phyloP scores from a whole-genome alignment of 2,888 invertebrate genomes.

The Xiphydria camelus region DNA sequence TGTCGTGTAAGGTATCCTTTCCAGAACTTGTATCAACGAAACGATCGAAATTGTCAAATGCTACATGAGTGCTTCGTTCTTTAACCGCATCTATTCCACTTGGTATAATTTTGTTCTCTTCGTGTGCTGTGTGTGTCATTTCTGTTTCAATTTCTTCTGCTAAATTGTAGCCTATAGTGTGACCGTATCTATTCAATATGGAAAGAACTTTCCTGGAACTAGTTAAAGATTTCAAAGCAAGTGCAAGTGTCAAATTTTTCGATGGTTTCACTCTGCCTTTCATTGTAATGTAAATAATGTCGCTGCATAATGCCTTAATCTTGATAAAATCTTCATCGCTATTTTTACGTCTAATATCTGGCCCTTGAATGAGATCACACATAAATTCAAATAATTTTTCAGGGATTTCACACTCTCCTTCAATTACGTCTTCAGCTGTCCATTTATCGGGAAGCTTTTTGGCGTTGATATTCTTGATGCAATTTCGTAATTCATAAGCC shows the following conservation, averaged over 20 bases:
- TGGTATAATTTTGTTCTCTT: slow-evolving; percentile 30
- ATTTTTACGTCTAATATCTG: no score
- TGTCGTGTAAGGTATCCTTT: slow-evolving; percentile 25
- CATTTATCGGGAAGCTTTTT: no score
- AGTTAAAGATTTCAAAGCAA: slow-evolving; percentile 37
- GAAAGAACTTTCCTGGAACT: slow-evolving; percentile 32
- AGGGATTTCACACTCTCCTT: no score
- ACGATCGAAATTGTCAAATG: slow-evolving; percentile 22
- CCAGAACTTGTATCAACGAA: slow-evolving; percentile 23
- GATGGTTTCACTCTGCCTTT: slow-evolving; percentile 32
- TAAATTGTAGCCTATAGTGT: slow-evolving; percentile 36
- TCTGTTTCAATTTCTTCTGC: slow-evolving; percentile 43
- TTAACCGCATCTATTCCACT: slow-evolving; percentile 28
- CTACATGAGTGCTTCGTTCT: slow-evolving; percentile 26
- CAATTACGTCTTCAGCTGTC: no score
- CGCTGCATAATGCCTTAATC: slow-evolving; percentile 13
- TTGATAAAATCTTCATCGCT: slow-evolving; percentile 3
- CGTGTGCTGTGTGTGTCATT: slow-evolving; percentile 19
- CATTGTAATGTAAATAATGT: slow-evolving; percentile 33
- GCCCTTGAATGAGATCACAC: no score
- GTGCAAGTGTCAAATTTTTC: slow-evolving; percentile 36
- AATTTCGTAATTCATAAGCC: no score
- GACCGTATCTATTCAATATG: slow-evolving; percentile 40
- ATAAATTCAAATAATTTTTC: no score
- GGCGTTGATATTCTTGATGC: no score